phyloP scores from a whole-genome alignment of 23 tunicate genomes.

The Oikopleura vanhoeffeni region DNA sequence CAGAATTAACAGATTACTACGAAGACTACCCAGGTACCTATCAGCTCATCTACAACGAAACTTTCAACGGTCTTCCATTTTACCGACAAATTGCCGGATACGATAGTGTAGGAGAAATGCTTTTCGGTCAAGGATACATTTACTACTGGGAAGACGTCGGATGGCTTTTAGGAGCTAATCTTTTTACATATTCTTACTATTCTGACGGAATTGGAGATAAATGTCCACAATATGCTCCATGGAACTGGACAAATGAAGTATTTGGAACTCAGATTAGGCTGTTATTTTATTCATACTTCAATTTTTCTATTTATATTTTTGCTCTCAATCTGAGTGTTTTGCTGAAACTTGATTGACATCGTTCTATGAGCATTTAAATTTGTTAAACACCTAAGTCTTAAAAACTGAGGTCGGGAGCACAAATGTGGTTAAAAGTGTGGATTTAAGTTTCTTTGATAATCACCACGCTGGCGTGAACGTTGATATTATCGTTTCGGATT shows the following conservation, averaged over 20 bases:
- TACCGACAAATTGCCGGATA: neutral
- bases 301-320: no score
- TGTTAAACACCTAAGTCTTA: no score
- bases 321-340: no score
- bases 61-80: neutral
- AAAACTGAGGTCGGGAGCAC: no score
- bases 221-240: constrained; percentile 7
- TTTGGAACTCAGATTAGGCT: neutral
- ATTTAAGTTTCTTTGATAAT: no score
- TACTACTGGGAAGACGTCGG: constrained; percentile 16
- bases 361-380: no score
- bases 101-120: neutral
- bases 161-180: constrained; percentile 2
- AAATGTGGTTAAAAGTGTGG: no score
- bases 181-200: neutral
- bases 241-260: neutral
- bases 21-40: constrained; percentile 6
- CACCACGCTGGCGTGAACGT: no score
- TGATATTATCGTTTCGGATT: no score
- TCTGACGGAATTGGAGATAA: constrained; percentile 8
- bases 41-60: neutral
- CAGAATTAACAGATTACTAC: neutral
- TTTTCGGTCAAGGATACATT: neutral
- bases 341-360: no score
- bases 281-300: no score